Conservation (phyloP, 2,888 invertebrate species). For the Elmis aenea region DNA sequence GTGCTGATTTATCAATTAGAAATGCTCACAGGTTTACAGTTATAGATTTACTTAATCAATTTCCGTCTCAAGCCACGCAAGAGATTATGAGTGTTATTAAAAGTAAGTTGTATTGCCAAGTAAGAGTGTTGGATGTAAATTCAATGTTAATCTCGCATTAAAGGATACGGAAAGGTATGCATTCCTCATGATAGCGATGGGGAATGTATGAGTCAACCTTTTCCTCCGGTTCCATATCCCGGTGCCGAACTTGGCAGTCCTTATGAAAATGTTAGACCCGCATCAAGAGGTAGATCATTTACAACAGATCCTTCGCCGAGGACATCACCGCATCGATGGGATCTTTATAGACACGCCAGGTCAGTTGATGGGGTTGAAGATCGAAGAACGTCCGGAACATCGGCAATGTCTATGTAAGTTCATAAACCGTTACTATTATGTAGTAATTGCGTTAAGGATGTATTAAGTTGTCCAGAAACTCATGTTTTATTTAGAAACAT, state of each 20-base stretch:
- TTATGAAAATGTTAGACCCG: slow-evolving; percentile 58
- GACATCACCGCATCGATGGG: slow-evolving; percentile 53
- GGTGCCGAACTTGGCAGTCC: slow-evolving; percentile 60
- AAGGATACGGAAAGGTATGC: slow-evolving; percentile 35
- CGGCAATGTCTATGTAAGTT: slow-evolving; percentile 56
- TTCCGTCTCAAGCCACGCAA: slow-evolving; percentile 83
- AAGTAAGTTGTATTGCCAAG: slow-evolving; percentile 58
- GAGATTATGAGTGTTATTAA: slow-evolving; percentile 81
- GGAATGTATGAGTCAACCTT: slow-evolving; percentile 47
- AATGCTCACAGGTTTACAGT: slow-evolving; percentile 81
- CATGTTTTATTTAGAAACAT: too few species aligned
- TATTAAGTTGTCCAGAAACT: too few species aligned
- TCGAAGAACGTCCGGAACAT: slow-evolving; percentile 54
- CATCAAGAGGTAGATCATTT: slow-evolving; percentile 45
- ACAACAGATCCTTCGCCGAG: slow-evolving; percentile 52
- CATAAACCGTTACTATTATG: slow-evolving; percentile 5
- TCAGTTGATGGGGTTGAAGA: slow-evolving; percentile 49
- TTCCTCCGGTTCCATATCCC: slow-evolving; percentile 62
- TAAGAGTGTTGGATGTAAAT: neutral
- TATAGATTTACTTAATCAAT: slow-evolving; percentile 77
- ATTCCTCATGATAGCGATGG: slow-evolving; percentile 42
- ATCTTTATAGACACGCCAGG: slow-evolving; percentile 49
- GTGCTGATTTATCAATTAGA: slow-evolving; percentile 74
- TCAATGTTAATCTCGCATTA: slow-evolving; percentile 3
- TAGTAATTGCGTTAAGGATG: too few species aligned